Conservation (phyloP, 2,888 invertebrate genomes). For the Dynastes grantii region DNA sequence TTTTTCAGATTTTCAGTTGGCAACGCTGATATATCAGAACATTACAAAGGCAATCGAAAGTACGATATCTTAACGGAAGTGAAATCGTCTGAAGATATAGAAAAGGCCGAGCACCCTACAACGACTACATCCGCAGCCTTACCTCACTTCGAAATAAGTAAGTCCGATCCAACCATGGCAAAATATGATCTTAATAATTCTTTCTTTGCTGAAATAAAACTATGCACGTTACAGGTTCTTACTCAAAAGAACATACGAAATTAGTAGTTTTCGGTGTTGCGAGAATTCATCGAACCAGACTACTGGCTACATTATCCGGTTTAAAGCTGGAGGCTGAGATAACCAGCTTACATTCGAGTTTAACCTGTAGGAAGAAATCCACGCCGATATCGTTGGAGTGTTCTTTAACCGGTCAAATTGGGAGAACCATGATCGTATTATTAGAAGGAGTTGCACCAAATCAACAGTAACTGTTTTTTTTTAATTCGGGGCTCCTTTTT, state of each 20-base stretch:
- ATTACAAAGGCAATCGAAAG: constrained; percentile 77
- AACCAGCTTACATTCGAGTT: constrained; percentile 90
- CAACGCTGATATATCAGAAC: constrained; percentile 79
- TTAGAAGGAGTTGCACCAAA: constrained; percentile 92
- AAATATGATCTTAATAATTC: no score
- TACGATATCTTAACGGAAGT: constrained; percentile 74
- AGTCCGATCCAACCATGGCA: background rate
- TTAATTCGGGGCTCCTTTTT: background rate
- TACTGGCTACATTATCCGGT: constrained; percentile 93
- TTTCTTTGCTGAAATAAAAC: no score
- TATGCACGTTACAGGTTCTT: constrained; percentile 55
- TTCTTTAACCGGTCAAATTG: constrained; percentile 91
- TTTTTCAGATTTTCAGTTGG: constrained; percentile 77
- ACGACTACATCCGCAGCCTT: constrained; percentile 59
- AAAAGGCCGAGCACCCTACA: constrained; percentile 71
- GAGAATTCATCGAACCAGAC: constrained; percentile 87
- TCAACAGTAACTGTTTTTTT: constrained; percentile 80
- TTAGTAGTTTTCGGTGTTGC: constrained; percentile 88
- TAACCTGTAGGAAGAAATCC: constrained; percentile 91
- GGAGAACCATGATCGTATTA: constrained; percentile 92
- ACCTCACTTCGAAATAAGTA: constrained; percentile 51
- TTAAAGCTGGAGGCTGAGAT: constrained; percentile 96
- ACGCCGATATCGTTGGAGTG: constrained; percentile 81
- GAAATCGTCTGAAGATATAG: constrained; percentile 74
- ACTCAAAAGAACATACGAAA: constrained; percentile 79